phyloP scores from a whole-genome alignment of 1,140 invertebrate species.

The Vollenhovia emeryi region DNA sequence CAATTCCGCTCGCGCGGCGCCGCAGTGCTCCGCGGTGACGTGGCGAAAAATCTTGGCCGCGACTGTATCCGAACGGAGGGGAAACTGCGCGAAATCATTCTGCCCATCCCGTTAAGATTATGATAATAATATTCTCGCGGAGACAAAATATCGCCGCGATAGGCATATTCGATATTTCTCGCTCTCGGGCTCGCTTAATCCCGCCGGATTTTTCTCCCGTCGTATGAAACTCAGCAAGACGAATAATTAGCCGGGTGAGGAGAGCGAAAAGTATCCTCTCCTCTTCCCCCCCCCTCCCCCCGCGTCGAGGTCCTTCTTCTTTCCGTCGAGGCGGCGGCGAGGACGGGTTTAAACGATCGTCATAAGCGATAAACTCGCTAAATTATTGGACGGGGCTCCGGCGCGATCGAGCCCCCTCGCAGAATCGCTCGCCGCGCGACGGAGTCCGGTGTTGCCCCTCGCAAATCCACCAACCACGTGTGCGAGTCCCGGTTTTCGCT shows the following conservation, averaged over 20 bases:
- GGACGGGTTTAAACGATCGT: conserved; percentile 63
- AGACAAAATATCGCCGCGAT: conserved; percentile 45
- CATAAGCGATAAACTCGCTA: conserved; percentile 69
- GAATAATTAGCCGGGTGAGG: conserved; percentile 47
- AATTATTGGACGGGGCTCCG: conserved; percentile 69
- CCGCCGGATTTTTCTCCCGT: conserved; percentile 36
- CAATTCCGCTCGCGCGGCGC: background rate
- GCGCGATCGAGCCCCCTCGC: conserved; percentile 30
- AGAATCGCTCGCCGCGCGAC: conserved; percentile 14
- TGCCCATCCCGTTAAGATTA: conserved; percentile 45
- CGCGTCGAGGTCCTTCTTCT: conserved; percentile 34
- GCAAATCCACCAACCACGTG: conserved; percentile 24
- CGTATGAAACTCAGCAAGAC: conserved; percentile 32
- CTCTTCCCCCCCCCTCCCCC: background rate
- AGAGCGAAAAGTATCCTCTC: conserved; percentile 33
- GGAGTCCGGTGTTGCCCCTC: background rate
- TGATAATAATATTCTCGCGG: conserved; percentile 52
- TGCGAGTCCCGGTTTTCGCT: background rate
- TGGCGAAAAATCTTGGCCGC: conserved; percentile 21
- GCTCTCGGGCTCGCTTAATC: conserved; percentile 43
- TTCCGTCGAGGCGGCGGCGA: conserved; percentile 43
- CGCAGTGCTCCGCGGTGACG: background rate
- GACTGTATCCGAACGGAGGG: conserved; percentile 6
- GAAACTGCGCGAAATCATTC: conserved; percentile 34
- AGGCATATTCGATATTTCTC: conserved; percentile 37